Evolutionary conservation across 1,140 invertebrate species (phyloP), one percentile per base, ranked within the genome.

Genomic region (Mizuhopecten yessoensis): DNA sequence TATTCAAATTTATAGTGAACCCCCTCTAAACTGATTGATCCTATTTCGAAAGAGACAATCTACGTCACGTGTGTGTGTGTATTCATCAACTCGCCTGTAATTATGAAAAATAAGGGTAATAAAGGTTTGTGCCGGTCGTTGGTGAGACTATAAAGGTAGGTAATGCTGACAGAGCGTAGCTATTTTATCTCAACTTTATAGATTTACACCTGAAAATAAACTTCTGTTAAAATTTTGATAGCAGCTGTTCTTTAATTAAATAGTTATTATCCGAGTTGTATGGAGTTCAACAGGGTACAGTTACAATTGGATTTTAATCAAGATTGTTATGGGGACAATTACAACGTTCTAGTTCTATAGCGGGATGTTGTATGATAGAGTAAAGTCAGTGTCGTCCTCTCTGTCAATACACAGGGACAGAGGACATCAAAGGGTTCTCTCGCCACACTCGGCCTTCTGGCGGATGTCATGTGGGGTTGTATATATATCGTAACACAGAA

Each of bases 171-270:
- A 9, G 3, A 57, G 15, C 2, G 23, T 29, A 29, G 11, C 57
- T 17, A n/a, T 9, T 1, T 75, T 75, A 75, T 75, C 57, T 75
- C 57, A 5, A n/a, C 1, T 75, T 75, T 75, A 75, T 75, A 75
- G 57, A 75, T 75, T 29, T 75, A 75, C 57, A 75, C 57, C 57
- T 57, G 23, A 75, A 75, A 75, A 75, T 75, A 75, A 75, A 75
- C n/a, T 75, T 75, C 57, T 17, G 45, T 2, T 49, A 39, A 45
- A 75, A n/a, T 75, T 13, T 17, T 29, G n/a, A 75, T 17, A 29
- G 23, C 57, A 29, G 23, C n/a, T 75, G 57, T 29, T 75, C 57
- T 29, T 75, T 75, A 75, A 75, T 75, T 75, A 75, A 5, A 75
- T 75, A 29, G 0, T 13, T 75, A 75, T 75, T 75, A 75, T 75